Evolutionary conservation across 2,888 invertebrate genomes (phyloP).

Genomic region (Alviniconcha strummeri): DNA sequence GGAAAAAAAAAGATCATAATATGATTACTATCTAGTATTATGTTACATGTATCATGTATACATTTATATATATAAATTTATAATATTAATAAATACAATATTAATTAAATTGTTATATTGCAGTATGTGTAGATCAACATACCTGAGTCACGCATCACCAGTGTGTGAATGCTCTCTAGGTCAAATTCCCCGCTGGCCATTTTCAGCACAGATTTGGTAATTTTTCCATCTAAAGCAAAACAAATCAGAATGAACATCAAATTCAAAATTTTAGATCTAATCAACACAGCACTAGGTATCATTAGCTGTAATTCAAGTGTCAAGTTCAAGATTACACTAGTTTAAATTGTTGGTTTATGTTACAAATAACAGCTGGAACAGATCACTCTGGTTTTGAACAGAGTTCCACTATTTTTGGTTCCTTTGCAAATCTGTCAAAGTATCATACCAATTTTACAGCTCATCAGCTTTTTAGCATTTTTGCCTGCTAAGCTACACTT

Average conservation of each 20-base stretch:
- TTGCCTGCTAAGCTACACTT: too few species aligned
- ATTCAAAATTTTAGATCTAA: neutral
- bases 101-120: neutral
- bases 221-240: constrained; percentile 50
- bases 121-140: constrained; percentile 10
- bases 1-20: too few species aligned
- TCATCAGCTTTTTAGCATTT: too few species aligned
- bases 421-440: too few species aligned
- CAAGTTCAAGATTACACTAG: too few species aligned
- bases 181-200: constrained; percentile 71
- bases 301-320: too few species aligned
- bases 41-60: neutral
- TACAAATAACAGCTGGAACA: too few species aligned
- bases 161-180: constrained; percentile 66
- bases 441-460: too few species aligned
- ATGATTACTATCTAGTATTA: neutral
- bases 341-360: too few species aligned
- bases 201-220: constrained; percentile 65
- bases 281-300: too few species aligned
- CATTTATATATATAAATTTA: neutral
- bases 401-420: too few species aligned
- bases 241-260: constrained; percentile 15
- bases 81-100: neutral
- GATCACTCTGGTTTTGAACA: too few species aligned
- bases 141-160: constrained; percentile 57